phyloP scores from a whole-genome alignment of 2,797 vertebrate species.

The Florisuga fusca region DNA sequence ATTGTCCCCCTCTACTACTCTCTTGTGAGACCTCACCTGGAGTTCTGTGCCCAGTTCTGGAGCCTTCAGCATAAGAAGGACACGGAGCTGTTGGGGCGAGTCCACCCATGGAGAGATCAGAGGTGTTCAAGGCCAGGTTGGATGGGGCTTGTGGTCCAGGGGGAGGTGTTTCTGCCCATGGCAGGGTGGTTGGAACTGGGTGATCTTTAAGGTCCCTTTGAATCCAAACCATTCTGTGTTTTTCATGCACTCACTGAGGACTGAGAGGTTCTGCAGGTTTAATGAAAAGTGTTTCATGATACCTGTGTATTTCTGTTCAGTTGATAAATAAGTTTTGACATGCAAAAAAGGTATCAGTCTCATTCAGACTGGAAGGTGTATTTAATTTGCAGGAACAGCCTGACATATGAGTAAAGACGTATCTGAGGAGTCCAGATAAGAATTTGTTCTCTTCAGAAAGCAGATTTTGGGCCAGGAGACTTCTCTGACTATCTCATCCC shows the following conservation, averaged over 20 bases:
- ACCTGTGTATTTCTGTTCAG: not conserved
- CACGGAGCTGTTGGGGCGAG: too few relatives aligned
- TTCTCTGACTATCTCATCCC: not conserved
- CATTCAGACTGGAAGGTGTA: not conserved
- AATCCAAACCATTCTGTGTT: too few relatives aligned
- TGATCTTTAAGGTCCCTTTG: too few relatives aligned
- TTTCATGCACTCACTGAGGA: not conserved
- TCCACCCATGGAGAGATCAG: too few relatives aligned
- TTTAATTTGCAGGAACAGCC: not conserved
- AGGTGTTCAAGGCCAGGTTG: too few relatives aligned
- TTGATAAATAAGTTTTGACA: not conserved
- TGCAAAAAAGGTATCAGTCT: not conserved
- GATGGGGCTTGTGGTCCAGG: too few relatives aligned
- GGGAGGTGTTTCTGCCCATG: too few relatives aligned
- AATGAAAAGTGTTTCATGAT: not conserved
- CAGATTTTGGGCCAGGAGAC: not conserved
- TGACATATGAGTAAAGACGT: not conserved
- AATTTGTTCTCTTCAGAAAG: not conserved
- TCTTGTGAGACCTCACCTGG: too few relatives aligned
- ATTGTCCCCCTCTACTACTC: too few relatives aligned
- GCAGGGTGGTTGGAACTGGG: too few relatives aligned
- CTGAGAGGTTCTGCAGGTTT: not conserved
- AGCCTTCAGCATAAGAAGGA: too few relatives aligned
- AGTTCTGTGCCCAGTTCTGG: too few relatives aligned
- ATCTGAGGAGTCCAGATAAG: not conserved